Conservation (phyloP, 2,113 vertebrate species). For the Pavo muticus region DNA sequence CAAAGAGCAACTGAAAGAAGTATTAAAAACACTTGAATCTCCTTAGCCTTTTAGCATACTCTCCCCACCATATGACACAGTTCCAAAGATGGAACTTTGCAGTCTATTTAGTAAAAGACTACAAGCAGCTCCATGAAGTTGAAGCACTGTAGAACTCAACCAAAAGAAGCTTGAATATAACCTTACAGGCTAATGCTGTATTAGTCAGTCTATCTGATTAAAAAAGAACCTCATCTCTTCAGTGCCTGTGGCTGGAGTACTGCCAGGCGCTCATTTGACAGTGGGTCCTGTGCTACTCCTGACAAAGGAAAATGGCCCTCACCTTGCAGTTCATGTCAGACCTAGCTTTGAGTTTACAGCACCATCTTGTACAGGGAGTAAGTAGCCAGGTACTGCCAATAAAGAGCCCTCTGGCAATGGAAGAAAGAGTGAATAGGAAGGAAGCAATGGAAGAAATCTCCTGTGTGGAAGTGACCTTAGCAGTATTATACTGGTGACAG, state of each 20-base stretch:
- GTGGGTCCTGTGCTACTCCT: background rate
- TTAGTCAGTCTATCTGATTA: background rate
- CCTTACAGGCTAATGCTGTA: background rate
- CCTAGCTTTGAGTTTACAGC: background rate
- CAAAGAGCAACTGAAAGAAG: background rate
- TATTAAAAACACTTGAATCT: background rate
- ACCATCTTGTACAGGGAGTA: background rate
- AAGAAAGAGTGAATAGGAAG: background rate
- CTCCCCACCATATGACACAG: background rate
- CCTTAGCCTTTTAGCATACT: background rate
- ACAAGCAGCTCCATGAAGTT: background rate
- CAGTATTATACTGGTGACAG: background rate
- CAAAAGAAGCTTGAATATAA: background rate
- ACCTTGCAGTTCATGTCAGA: background rate
- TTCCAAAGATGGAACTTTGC: background rate
- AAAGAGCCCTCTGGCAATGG: background rate
- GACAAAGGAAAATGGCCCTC: background rate
- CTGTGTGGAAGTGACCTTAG: background rate
- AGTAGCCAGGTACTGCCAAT: background rate
- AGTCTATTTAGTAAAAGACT: background rate
- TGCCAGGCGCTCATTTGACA: background rate
- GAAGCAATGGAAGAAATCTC: background rate
- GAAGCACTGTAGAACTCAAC: background rate
- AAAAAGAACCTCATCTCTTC: background rate
- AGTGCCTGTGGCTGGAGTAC: background rate